These are phyloP conservation scores for Scytalopus superciliaris DNA, from an alignment of 2,113 vertebrate species.

Conservation along the genomic window DNA sequence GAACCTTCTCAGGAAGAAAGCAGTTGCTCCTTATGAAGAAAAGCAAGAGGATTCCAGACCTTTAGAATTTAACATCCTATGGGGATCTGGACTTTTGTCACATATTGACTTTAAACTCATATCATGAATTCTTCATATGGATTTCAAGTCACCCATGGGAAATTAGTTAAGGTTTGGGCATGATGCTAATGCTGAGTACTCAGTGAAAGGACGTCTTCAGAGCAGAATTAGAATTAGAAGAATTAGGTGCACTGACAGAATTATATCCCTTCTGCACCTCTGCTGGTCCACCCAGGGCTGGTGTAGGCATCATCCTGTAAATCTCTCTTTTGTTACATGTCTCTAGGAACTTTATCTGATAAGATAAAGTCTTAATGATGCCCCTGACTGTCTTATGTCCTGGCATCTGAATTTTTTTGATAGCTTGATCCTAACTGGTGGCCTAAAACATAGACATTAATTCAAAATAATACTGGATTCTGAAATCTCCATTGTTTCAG, in stretches of 20 bases:
- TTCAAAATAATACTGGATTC: not conserved
- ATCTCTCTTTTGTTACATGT: not conserved
- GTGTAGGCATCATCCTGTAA: no score
- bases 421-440: not conserved
- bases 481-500: not conserved
- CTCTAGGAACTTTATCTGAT: not conserved
- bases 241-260: not conserved
- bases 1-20: not conserved
- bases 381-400: not conserved
- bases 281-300: not conserved
- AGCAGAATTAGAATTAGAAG: not conserved
- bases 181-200: not conserved
- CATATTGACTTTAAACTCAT: accelerated
- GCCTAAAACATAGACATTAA: not conserved
- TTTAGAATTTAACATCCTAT: not conserved
- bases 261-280: not conserved
- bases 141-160: not conserved
- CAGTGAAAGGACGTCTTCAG: not conserved
- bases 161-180: not conserved
- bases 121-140: not conserved
- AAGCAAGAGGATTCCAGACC: not conserved
- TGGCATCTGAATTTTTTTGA: not conserved
- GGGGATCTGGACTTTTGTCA: not conserved
- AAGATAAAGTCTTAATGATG: not conserved
- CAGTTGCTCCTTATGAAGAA: not conserved